phyloP scores from a whole-genome alignment of 2,113 vertebrate genomes.

The Lanius collurio region DNA sequence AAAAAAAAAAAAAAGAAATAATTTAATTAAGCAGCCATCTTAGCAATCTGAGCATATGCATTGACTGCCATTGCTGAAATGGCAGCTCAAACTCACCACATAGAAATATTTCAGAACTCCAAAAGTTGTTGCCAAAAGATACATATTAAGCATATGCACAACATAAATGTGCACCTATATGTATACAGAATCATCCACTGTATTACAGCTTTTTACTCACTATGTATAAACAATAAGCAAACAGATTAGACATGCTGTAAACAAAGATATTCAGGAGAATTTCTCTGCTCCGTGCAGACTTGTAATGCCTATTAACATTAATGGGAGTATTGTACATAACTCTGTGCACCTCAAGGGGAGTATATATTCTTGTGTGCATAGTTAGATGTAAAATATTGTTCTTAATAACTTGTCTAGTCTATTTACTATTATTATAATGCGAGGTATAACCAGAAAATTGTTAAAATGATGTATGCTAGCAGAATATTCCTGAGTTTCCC shows the following conservation, averaged over 20 bases:
- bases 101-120: neutral
- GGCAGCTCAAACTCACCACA: neutral
- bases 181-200: neutral
- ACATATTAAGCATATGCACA: neutral
- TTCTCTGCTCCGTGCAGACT: conserved; percentile 32
- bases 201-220: neutral
- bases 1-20: neutral
- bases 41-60: neutral
- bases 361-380: conserved; percentile 44
- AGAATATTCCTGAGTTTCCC: conserved; percentile 7
- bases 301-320: conserved; percentile 58
- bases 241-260: conserved; percentile 12
- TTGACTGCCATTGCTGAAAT: neutral
- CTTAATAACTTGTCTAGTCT: conserved; percentile 45
- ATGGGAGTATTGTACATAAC: conserved; percentile 29
- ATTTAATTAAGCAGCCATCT: neutral
- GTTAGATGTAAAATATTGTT: conserved; percentile 56
- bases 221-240: neutral
- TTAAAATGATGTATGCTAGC: conserved; percentile 15
- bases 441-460: conserved; percentile 17
- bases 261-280: conserved; percentile 47
- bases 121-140: neutral
- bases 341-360: neutral
- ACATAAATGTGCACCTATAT: neutral
- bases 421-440: conserved; percentile 27